Conservation (phyloP, 2,888 invertebrate species). For the Chloroclystis v-ata region DNA sequence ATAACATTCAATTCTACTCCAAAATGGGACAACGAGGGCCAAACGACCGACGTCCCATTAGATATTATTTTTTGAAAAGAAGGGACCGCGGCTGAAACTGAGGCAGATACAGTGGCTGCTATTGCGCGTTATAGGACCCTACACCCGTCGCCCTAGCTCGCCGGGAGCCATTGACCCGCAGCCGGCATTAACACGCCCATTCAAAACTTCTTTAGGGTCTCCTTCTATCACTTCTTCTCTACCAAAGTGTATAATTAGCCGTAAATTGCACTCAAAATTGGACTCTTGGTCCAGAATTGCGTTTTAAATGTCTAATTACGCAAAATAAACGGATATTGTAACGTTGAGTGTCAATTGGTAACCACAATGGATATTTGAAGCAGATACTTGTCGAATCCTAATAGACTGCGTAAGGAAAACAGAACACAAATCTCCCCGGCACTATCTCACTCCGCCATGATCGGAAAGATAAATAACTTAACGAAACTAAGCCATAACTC, state of each 20-base stretch:
- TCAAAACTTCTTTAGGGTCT: slow-evolving; percentile 50
- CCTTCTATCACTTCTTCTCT: slow-evolving; percentile 53
- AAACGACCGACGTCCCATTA: too few species aligned
- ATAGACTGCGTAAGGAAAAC: slow-evolving; percentile 20
- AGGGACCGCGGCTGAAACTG: slow-evolving; percentile 25
- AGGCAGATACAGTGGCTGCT: slow-evolving; percentile 44
- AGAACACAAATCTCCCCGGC: slow-evolving; percentile 5
- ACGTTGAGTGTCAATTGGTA: slow-evolving; percentile 58
- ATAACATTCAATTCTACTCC: too few species aligned
- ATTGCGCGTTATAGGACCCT: slow-evolving; percentile 41
- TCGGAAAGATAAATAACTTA: slow-evolving; percentile 1
- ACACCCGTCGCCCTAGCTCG: slow-evolving; percentile 15
- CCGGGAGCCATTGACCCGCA: neutral
- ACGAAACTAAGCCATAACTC: neutral
- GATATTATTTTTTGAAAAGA: slow-evolving; percentile 6
- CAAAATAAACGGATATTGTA: slow-evolving; percentile 61
- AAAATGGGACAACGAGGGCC: too few species aligned
- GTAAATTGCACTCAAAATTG: slow-evolving; percentile 71
- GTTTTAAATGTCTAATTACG: slow-evolving; percentile 71
- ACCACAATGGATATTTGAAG: slow-evolving; percentile 28
- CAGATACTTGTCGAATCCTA: slow-evolving; percentile 15
- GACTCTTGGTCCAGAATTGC: slow-evolving; percentile 65
- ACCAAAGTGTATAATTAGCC: slow-evolving; percentile 71
- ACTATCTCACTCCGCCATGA: neutral
- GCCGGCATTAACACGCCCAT: slow-evolving; percentile 51